phyloP scores from a whole-genome alignment of 2,113 vertebrate genomes.

The Caloenas nicobarica region DNA sequence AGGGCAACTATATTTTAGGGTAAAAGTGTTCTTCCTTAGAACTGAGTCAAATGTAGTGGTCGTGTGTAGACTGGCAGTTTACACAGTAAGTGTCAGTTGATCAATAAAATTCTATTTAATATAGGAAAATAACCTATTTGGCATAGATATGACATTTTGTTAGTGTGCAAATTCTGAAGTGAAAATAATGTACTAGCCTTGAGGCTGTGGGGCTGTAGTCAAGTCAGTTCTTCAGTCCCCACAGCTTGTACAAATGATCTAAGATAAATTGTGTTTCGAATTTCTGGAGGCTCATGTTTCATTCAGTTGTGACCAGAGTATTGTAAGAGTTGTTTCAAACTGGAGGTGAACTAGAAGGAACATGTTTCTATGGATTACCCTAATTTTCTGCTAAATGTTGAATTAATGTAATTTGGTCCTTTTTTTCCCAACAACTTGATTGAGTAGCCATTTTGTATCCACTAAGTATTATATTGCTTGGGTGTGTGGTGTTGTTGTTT shows the following conservation, averaged over 20 bases:
- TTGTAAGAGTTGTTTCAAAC: background rate
- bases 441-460: background rate
- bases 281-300: background rate
- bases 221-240: background rate
- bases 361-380: rapidly evolving
- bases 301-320: background rate
- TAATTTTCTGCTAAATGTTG: background rate
- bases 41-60: background rate
- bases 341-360: background rate
- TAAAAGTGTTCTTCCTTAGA: background rate
- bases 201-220: background rate
- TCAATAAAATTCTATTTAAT: background rate
- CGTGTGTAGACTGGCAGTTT: background rate
- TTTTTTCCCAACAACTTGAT: background rate
- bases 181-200: background rate
- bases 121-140: background rate
- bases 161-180: background rate
- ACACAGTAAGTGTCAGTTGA: background rate
- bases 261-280: background rate
- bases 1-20: background rate
- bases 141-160: background rate
- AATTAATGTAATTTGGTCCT: background rate
- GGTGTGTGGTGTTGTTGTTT: too few species aligned
- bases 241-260: background rate
- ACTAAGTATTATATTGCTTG: background rate